phyloP scores from a whole-genome alignment of 2,888 invertebrate species.

The Cerceris ruficornis region DNA sequence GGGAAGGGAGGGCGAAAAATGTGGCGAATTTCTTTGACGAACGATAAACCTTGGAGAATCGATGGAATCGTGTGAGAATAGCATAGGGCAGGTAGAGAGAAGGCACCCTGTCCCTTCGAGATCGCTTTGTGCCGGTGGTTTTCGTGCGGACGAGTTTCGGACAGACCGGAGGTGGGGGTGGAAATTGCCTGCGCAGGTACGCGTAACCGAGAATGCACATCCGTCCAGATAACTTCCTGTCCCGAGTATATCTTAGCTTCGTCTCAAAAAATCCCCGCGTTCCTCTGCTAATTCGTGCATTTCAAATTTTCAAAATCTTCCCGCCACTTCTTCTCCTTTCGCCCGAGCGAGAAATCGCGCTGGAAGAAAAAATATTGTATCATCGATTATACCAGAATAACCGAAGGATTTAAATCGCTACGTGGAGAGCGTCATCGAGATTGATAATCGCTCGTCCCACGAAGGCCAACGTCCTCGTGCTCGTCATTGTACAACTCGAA shows the following conservation, averaged over 20 bases:
- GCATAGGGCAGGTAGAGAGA: conserved; percentile 54
- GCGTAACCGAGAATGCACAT: conserved; percentile 36
- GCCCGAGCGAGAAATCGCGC: too few relatives aligned
- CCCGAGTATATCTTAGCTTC: conserved; percentile 1
- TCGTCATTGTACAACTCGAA: conserved; percentile 50
- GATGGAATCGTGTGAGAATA: conserved; percentile 38
- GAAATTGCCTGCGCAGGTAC: conserved; percentile 28
- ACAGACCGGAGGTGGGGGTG: neutral
- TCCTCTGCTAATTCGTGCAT: too few relatives aligned
- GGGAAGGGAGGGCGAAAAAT: conserved; percentile 55
- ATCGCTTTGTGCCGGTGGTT: conserved; percentile 46
- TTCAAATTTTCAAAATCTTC: neutral
- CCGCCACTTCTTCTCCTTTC: neutral
- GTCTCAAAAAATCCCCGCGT: neutral
- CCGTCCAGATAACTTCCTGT: conserved; percentile 50
- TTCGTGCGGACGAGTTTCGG: conserved; percentile 36
- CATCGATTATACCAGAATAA: neutral
- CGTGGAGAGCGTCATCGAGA: conserved; percentile 38
- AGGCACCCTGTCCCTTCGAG: conserved; percentile 6
- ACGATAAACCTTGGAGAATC: conserved; percentile 24
- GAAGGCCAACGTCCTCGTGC: conserved; percentile 63
- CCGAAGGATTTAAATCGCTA: neutral
- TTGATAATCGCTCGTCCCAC: conserved; percentile 46
- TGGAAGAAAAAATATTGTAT: too few relatives aligned
- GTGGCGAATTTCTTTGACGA: conserved; percentile 60